Conservation (phyloP, 2,113 vertebrate genomes). For the Gobiocypris rarus region DNA sequence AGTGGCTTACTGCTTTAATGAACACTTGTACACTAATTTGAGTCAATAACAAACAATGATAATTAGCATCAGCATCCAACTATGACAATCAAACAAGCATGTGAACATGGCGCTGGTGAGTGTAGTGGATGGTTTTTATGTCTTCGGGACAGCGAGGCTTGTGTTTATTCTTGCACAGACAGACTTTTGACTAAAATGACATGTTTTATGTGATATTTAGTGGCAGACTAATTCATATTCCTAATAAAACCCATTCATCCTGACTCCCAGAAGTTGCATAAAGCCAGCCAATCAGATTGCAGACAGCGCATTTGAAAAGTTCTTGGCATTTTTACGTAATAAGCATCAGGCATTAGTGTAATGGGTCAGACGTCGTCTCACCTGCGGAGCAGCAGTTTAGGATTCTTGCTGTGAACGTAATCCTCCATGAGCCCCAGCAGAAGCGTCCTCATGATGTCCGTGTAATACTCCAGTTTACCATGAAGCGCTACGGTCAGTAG, state of each 20-base stretch:
- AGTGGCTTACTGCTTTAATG: constrained; percentile 68
- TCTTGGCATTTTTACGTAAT: background rate
- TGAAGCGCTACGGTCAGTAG: constrained; percentile 95
- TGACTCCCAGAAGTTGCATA: background rate
- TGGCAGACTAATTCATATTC: background rate
- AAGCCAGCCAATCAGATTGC: background rate
- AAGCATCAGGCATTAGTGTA: background rate
- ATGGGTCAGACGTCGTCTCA: constrained; percentile 60
- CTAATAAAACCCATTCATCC: background rate
- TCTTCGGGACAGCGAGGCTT: background rate
- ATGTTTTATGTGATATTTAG: background rate
- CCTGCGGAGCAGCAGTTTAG: constrained; percentile 97
- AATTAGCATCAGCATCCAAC: constrained; percentile 62
- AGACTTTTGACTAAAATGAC: background rate
- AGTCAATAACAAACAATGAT: constrained; percentile 68
- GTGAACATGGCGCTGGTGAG: background rate
- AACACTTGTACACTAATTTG: constrained; percentile 62
- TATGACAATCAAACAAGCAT: constrained; percentile 10
- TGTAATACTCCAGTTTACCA: constrained; percentile 97
- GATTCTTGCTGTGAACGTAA: constrained; percentile 92
- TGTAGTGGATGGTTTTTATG: background rate
- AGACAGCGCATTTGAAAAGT: background rate
- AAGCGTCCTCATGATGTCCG: constrained; percentile 94
- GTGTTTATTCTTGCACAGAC: background rate
- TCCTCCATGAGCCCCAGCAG: constrained; percentile 95